phyloP scores from a whole-genome alignment of 1,140 invertebrate genomes.

The Neodiprion virginianus region DNA sequence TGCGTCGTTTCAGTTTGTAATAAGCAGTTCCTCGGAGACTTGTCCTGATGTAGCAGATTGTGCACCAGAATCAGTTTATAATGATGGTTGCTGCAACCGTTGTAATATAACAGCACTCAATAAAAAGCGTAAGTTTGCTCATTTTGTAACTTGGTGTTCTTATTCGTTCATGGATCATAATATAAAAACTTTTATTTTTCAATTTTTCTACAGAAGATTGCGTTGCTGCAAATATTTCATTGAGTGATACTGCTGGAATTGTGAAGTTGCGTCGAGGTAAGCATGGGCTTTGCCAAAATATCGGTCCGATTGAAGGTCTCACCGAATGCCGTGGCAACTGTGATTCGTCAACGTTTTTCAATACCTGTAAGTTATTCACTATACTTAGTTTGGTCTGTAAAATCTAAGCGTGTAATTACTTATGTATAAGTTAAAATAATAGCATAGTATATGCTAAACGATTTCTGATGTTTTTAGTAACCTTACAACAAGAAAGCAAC shows the following conservation, averaged over 20 bases:
- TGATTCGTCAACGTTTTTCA: constrained; percentile 70
- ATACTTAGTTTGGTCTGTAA: neutral
- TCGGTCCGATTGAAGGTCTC: constrained; percentile 63
- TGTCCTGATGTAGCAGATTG: constrained; percentile 72
- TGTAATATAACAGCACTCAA: constrained; percentile 64
- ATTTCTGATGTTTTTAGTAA: constrained; percentile 46
- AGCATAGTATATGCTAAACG: no score
- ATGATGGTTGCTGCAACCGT: constrained; percentile 71
- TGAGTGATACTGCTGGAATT: constrained; percentile 63
- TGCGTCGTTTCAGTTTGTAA: constrained; percentile 54
- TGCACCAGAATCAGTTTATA: constrained; percentile 61
- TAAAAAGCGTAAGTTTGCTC: constrained; percentile 52
- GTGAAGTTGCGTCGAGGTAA: constrained; percentile 52
- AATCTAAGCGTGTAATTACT: no score
- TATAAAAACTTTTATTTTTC: constrained; percentile 31
- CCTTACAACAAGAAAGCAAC: constrained; percentile 58
- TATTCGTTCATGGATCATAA: constrained; percentile 9
- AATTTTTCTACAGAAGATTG: constrained; percentile 57
- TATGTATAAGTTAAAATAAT: no score
- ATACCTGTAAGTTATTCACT: constrained; percentile 60
- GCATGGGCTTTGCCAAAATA: constrained; percentile 71
- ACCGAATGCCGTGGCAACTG: constrained; percentile 73
- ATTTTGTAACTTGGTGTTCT: constrained; percentile 10
- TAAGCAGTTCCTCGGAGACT: constrained; percentile 61
- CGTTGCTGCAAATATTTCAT: constrained; percentile 60